Percentiles rank a stretch among this genome's conserved stretches.
Conservation (phyloP, 2,113 vertebrate genomes). For the Grantiella picta region DNA sequence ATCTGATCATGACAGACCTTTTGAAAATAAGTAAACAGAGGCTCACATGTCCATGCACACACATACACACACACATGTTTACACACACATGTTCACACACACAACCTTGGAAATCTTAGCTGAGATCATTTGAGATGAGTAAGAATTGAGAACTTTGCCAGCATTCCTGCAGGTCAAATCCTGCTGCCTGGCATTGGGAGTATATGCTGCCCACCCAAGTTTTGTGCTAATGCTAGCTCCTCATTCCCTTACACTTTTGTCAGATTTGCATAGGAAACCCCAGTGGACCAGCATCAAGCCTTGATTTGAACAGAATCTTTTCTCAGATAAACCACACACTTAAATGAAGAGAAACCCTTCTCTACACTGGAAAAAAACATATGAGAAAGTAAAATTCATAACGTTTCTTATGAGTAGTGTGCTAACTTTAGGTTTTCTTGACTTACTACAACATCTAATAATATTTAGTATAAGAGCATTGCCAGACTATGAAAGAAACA, state of each 20-base stretch:
- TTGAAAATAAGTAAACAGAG: not conserved
- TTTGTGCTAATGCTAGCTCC: not conserved
- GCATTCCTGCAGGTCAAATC: not conserved
- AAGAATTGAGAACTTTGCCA: not conserved
- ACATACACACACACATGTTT: too few relatives aligned
- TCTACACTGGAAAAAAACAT: not conserved
- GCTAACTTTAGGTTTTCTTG: not conserved
- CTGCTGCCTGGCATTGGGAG: not conserved
- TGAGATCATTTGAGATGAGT: not conserved
- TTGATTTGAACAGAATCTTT: not conserved
- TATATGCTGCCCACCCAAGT: not conserved
- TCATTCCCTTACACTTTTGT: not conserved
- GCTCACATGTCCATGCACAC: rapidly evolving
- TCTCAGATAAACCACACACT: not conserved
- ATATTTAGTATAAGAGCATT: not conserved
- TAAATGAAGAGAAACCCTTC: not conserved
- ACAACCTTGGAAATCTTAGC: not conserved
- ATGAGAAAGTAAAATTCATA: not conserved
- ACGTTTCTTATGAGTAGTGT: not conserved
- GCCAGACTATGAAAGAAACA: not conserved
- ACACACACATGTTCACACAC: not conserved
- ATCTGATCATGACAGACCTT: not conserved
- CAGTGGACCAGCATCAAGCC: not conserved
- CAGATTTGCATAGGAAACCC: not conserved
- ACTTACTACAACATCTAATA: not conserved